Conservation (phyloP, 2,888 invertebrate species). For the Dendrolimus pini region DNA sequence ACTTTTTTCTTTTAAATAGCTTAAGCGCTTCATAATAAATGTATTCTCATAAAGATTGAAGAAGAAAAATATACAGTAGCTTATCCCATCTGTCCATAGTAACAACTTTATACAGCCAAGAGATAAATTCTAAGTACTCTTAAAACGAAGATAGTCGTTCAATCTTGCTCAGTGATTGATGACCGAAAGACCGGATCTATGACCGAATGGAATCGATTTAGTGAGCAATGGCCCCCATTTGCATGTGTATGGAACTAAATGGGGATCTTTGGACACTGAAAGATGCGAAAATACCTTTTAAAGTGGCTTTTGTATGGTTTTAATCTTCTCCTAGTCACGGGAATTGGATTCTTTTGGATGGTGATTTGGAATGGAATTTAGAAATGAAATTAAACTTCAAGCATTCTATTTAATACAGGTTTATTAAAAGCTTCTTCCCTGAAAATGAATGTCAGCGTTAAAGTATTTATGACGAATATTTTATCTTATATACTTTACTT, state of each 20-base stretch:
- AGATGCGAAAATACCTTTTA: constrained; percentile 8
- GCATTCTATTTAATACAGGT: too few relatives aligned
- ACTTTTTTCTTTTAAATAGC: too few relatives aligned
- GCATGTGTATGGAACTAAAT: constrained; percentile 55
- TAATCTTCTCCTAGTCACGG: not conserved
- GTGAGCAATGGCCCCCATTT: constrained; percentile 55
- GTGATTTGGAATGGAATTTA: too few relatives aligned
- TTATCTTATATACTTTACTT: too few relatives aligned
- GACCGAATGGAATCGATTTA: constrained; percentile 69
- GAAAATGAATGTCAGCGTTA: too few relatives aligned
- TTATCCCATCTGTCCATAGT: not conserved
- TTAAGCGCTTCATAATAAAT: too few relatives aligned
- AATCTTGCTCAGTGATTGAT: constrained; percentile 65
- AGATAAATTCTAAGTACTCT: constrained; percentile 20
- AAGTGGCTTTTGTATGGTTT: constrained; percentile 4
- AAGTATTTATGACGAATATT: too few relatives aligned
- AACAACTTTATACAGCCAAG: constrained; percentile 14
- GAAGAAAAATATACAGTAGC: not conserved
- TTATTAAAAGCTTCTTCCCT: too few relatives aligned
- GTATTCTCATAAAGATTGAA: not conserved
- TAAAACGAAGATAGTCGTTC: constrained; percentile 38
- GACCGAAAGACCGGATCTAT: constrained; percentile 52
- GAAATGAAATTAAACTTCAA: too few relatives aligned
- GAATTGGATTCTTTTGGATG: too few relatives aligned
- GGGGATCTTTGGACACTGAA: constrained; percentile 2